Evolutionary conservation across 2,797 vertebrate species (phyloP), one percentile per base, ranked within the genome.

Genomic region (Oreochromis grahami): DNA sequence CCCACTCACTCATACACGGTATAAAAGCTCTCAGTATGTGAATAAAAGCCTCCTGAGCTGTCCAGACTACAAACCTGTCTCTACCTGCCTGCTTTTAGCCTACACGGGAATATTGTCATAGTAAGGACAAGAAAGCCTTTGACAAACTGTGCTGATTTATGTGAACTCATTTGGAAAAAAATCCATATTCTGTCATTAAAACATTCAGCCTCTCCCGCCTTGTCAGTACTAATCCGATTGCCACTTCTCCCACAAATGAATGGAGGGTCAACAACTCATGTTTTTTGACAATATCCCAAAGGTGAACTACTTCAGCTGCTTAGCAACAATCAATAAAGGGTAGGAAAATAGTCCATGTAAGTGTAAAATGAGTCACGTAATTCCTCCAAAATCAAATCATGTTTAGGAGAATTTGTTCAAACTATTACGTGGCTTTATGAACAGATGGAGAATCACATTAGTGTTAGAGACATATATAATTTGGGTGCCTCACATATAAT

Each of bases 121-220:
- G 84, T 86, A 63, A 41, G 65, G 60, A 91, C 86, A 83, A 76
- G 77, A 80, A 88, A 87, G 76, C 41, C 87, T 92, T 89, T 85
- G 93, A 87, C 55, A 48, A 76, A 74, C 82, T 89, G 29, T 43
- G 70, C 74, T 92, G 95, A 95, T 95, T 95, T 92, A 94, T 21
- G 77, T 81, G 43, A 82, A 85, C 87, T 95, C 87, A 94, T 94
- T 96, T 94, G 79, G 77, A 76, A 86, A 82, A 7, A 94, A 89
- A 95, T 96, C 94, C 89, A 94, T 95, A 95, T 86, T 89, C 80
- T 90, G 88, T 92, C 87, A 87, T 94, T 95, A 92, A 92, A 92
- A 89, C 86, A 76, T 82, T 89, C 84, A 78, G 82, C 77, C 88
- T 91, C 78, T 89, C 79, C 53, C 14, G 41, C 84, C 55, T 70